A percentile compares a stretch with the other conserved stretches of the same genome.
Conservation (phyloP, 2,888 invertebrate species). For the Schizaphis graminum region DNA sequence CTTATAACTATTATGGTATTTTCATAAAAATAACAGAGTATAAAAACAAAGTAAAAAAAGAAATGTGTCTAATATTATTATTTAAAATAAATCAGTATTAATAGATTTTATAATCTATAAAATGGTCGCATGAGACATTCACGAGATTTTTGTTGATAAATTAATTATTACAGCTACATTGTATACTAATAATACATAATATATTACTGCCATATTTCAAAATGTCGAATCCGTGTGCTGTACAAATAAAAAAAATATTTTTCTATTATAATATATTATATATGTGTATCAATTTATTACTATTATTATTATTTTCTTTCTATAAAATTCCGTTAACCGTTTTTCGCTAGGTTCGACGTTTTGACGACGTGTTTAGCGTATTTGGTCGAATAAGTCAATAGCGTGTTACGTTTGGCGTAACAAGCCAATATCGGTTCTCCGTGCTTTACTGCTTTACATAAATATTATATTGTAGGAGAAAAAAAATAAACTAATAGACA, state of each 20-base stretch:
- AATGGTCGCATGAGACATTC: neutral
- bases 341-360: neutral
- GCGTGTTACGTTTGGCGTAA: neutral
- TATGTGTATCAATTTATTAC: neutral
- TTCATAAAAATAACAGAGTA: neutral
- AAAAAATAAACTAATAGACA: conserved; percentile 19
- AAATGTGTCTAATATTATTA: neutral
- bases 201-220: neutral
- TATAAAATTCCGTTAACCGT: neutral
- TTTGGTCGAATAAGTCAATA: conserved; percentile 1
- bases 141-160: neutral
- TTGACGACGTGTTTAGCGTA: neutral
- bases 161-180: neutral
- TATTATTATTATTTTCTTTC: neutral
- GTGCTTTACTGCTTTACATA: neutral
- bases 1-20: neutral
- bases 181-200: neutral
- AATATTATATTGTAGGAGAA: neutral
- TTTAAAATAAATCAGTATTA: neutral
- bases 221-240: neutral
- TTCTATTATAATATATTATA: neutral
- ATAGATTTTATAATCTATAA: neutral
- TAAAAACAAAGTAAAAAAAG: no score
- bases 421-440: conserved; percentile 13
- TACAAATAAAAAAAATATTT: conserved; percentile 14